Evolutionary conservation across 2,113 vertebrate genomes (phyloP), one percentile per base, ranked within the genome.

Genomic region (Brachyhypopomus occidentalis): DNA sequence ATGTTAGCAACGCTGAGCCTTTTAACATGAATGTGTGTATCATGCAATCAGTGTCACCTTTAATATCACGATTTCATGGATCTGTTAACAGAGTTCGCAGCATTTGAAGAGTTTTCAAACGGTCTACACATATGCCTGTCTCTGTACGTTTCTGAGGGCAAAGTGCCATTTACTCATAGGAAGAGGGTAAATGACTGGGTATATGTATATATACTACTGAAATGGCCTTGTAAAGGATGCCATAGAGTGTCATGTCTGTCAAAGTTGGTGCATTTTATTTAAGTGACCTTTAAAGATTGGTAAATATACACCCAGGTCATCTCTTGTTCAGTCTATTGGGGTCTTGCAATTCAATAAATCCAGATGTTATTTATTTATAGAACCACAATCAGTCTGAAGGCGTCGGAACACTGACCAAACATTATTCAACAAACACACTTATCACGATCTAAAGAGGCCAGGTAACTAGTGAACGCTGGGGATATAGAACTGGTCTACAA

Each of bases 1-100:
- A 79, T 36, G 52, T 71, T 23, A 77, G 63, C 70, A 74, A 70
- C 38, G 73, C 70, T 63, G 69, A 78, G 74, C 14, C 38, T 71
- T 52, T 41, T 9, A 25, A 34, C 63, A 81, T 38, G 5, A 77
- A 58, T 27, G 64, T 69, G 20, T 64, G 30, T 77, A 48, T 45
- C 80, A 78, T 59, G 23, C 55, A 60, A 25, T 34, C 62, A 74
- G 62, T 20, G 73, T 75, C 75, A 66, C 64, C 58, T 59, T 59
- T 69, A 34, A 22, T 59, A 75, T 76, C 55, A 67, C 20, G 55
- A 74, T 74, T 80, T 64, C 20, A 25, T 56, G 17, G 20, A 73
- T 63, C 12, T 16, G 38, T 75, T 72, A 78, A 22, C 55, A 36
- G 59, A 81, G 38, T 45, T 34, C 69, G 58, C 34, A 77, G 69